Conservation (phyloP, 2,797 vertebrate genomes). For the Pseudopleuronectes americanus region DNA sequence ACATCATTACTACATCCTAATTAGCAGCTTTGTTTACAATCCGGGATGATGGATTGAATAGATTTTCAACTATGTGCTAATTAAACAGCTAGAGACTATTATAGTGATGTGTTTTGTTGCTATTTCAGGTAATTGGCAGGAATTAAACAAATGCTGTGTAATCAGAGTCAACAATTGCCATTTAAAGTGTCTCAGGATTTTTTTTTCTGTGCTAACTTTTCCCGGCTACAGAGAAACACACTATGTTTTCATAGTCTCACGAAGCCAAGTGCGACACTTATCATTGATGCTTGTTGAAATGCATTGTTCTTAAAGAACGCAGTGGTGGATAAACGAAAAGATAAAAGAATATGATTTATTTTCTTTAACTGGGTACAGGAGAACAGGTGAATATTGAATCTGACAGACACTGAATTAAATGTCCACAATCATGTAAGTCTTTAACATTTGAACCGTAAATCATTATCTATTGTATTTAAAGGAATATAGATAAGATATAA, state of each 20-base stretch:
- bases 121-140: constrained; percentile 22
- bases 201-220: neutral
- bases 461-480: neutral
- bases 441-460: neutral
- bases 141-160: constrained; percentile 35
- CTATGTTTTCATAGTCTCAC: too few relatives aligned
- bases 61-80: constrained; percentile 40
- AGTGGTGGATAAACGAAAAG: too few relatives aligned
- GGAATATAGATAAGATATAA: neutral
- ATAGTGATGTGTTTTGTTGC: constrained; percentile 17
- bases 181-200: neutral
- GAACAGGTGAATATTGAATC: neutral
- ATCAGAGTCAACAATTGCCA: constrained; percentile 12
- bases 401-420: too few relatives aligned
- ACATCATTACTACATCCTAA: constrained; percentile 8
- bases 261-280: too few relatives aligned
- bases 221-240: neutral
- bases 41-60: constrained; percentile 21
- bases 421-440: too few relatives aligned
- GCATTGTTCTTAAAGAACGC: too few relatives aligned
- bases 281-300: too few relatives aligned
- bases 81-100: constrained; percentile 53
- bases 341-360: too few relatives aligned
- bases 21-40: constrained; percentile 31
- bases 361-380: neutral